These are phyloP conservation scores for Hylaeus volcanicus DNA, from an alignment of 1,140 invertebrate species.

Conservation along the genomic window DNA sequence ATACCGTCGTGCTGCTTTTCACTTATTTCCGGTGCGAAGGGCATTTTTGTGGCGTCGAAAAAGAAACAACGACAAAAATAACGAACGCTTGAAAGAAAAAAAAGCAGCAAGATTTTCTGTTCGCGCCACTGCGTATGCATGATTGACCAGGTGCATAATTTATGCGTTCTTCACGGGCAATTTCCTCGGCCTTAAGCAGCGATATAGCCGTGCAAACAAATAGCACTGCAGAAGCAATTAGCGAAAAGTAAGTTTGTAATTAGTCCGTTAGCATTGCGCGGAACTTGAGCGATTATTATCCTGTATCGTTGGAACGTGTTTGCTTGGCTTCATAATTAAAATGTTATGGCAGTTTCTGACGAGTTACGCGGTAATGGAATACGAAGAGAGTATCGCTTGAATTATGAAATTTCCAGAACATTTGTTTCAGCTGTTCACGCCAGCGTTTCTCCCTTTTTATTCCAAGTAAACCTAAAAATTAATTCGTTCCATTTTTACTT, in stretches of 20 bases:
- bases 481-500: no score
- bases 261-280: conserved; percentile 18
- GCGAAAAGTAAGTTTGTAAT: conserved; percentile 31
- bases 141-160: not conserved
- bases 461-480: no score
- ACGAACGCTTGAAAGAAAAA: not conserved
- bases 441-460: no score
- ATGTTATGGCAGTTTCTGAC: conserved; percentile 20
- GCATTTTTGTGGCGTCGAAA: not conserved
- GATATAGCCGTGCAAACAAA: not conserved
- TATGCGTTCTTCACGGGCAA: not conserved
- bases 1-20: not conserved
- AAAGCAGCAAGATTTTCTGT: not conserved
- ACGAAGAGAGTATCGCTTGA: not conserved
- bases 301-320: conserved; percentile 27
- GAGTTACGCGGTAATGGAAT: conserved; percentile 4
- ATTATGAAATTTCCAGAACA: not conserved
- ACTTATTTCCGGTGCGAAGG: not conserved
- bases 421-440: no score
- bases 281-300: conserved; percentile 40
- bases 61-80: not conserved
- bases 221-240: not conserved
- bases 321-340: conserved; percentile 27
- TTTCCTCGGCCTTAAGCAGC: not conserved
- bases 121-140: not conserved